Percentiles rank a stretch among this genome's conserved stretches.
Conservation (phyloP, 2,113 vertebrate species). For the Indri indri region DNA sequence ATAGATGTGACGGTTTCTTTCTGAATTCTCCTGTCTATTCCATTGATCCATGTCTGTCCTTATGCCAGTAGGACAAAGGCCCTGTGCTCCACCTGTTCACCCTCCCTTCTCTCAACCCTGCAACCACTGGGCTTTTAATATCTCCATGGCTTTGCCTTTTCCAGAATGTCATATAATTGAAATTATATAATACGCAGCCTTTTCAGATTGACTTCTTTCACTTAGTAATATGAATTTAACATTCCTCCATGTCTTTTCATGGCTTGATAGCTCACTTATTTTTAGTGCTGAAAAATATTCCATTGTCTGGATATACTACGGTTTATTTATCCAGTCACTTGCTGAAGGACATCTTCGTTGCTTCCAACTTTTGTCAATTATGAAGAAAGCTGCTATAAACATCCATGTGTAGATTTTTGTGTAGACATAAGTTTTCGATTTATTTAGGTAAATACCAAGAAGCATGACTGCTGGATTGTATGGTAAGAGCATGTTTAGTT, state of each 20-base stretch:
- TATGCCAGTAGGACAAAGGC: not conserved
- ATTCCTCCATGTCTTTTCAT: not conserved
- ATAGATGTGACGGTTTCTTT: slow-evolving; percentile 24
- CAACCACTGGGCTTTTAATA: not conserved
- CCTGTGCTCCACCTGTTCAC: not conserved
- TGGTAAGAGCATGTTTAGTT: not conserved
- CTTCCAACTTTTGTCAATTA: not conserved
- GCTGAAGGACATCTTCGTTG: not conserved
- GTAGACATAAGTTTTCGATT: not conserved
- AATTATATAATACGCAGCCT: not conserved
- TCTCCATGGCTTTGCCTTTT: not conserved
- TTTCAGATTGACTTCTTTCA: not conserved
- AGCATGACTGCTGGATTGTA: not conserved
- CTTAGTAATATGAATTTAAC: not conserved
- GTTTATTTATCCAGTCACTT: not conserved
- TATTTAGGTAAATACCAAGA: not conserved
- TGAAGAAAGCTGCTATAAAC: not conserved
- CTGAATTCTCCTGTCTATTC: not conserved
- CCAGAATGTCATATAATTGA: not conserved
- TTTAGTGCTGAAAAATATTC: not conserved
- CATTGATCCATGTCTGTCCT: not conserved
- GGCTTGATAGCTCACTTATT: not conserved
- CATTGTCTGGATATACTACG: not conserved
- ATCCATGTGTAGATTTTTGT: not conserved
- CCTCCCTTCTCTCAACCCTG: not conserved